Percentiles rank a stretch among this genome's conserved stretches.
Evolutionary conservation across 2,797 vertebrate species (phyloP).

Genomic region (Siniperca obscura): DNA sequence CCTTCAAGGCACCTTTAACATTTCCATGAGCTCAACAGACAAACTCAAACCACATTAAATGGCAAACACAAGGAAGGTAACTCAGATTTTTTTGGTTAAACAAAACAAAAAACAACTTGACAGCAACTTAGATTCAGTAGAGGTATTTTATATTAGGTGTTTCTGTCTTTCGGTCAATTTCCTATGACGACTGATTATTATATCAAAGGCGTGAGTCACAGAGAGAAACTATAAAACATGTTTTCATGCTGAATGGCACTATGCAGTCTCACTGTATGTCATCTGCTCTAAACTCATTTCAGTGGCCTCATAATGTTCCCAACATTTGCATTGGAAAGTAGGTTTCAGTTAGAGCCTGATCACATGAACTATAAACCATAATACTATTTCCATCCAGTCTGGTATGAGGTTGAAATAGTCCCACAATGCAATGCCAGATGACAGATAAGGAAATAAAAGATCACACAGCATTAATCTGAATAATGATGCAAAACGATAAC

Average conservation of each 20-base stretch:
- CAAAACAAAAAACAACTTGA: too few species aligned
- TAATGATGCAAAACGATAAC: background rate
- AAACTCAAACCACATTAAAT: background rate
- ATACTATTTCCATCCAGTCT: background rate
- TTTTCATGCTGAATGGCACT: background rate
- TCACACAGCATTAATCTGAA: background rate
- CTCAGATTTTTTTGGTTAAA: too few species aligned
- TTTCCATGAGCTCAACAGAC: background rate
- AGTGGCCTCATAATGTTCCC: background rate
- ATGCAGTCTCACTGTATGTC: background rate
- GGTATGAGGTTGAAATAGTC: background rate
- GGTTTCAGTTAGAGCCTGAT: background rate
- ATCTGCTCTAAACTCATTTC: slow-evolving; percentile 1
- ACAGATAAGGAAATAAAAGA: background rate
- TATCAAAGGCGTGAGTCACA: background rate
- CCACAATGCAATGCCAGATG: background rate
- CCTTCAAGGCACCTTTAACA: background rate
- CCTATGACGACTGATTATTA: too few species aligned
- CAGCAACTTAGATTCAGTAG: too few species aligned
- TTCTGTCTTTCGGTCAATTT: too few species aligned
- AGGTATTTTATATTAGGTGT: too few species aligned
- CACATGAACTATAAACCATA: background rate
- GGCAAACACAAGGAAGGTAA: background rate
- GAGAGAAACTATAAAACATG: background rate
- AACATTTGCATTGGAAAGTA: background rate